Base-by-base conservation (phyloP, 2,888 invertebrate species). In the Microctonus brassicae region DNA sequence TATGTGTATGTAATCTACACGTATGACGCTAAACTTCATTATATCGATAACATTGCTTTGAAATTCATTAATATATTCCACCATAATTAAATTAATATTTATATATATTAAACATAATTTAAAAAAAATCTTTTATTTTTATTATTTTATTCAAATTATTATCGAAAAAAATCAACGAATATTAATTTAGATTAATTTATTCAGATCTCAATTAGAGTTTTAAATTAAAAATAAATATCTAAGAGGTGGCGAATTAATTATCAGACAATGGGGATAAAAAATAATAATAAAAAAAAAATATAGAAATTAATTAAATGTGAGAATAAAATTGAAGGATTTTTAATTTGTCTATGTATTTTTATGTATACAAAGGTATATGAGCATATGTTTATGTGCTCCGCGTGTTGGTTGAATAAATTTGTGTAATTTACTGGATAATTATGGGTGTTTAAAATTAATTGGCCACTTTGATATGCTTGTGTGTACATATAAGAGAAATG, bases 381-480 rank as follows among this genome's bases (percentile, higher is more conserved):
- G 53, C 11, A 42, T 11, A 42, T 42, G 11, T n/a, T 6, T 42
- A 29, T 29, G 7, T 29, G 7, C 7, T 7, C 7, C 3, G 29
- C 7, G 17, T 9, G 47, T 47, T 39, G n/a, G 39, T 39, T 47
- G 52, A 66, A 71, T 67, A 53, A 67, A 71, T 71, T 71, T 66
- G 71, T 39, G 66, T 42, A 65, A 71, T 71, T 71, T 55, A 62
- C 39, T 53, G 36, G 55, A 71, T 71, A 71, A 71, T 71, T 71
- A 58, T 34, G 55, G 26, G 52, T 39, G 61, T 71, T 71, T 71
- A 62, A 71, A 71, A 71, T 71, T 71, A 67, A 71, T 62, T 61
- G 66, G 42, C 34, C 66, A 53, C 39, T 66, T 52, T 63, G 66
- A 66, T 66, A 66, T 39, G 47, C 17, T 47, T 17, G 47, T 47